Base-by-base conservation (phyloP, 1,140 invertebrate genomes). In the Brachionus calyciflorus region DNA sequence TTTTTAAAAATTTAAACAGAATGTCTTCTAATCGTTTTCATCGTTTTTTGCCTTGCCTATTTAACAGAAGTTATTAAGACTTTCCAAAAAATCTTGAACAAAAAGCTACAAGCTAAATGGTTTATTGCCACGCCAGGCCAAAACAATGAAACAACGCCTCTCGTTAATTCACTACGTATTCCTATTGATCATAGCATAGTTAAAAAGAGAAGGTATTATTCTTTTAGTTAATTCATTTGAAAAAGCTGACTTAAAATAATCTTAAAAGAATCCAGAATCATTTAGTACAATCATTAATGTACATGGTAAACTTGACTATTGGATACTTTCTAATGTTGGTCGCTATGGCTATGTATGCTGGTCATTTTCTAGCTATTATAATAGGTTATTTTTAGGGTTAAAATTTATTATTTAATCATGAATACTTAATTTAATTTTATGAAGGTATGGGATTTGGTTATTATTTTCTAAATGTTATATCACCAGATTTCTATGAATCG, bases 231-330 rank as follows among this genome's bases (percentile, higher is more conserved):
- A n/a, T n/a, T n/a, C n/a, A n/a, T n/a, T n/a, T n/a, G n/a, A n/a
- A n/a, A n/a, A n/a, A n/a, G n/a, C n/a, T n/a, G n/a, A n/a, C n/a
- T n/a, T n/a, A n/a, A n/a, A n/a, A n/a, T n/a, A n/a, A n/a, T 46
- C 5, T 46, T 6, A 5, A 33, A 7, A 70, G 69, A 51, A 17
- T 73, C 17, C 14, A 37, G 33, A 73, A 73, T 51, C 69, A 73
- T 55, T 17, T 5, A 2, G 51, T 73, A 17, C 69, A 73, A 55
- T 51, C 69, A 14, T 33, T 73, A 33, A 49, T 73, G 46, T 73
- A 73, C 69, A 73, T 55, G 51, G 19, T 73, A 0, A 73, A 73
- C 10, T 73, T 73, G 46, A 73, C 69, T 4, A 73, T 73, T 30
- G 69, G 46, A n/a, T 73, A 73, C 14, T 28, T 73, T 37, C 51